phyloP scores from a whole-genome alignment of 2,113 vertebrate genomes.

The Cololabis saira region DNA sequence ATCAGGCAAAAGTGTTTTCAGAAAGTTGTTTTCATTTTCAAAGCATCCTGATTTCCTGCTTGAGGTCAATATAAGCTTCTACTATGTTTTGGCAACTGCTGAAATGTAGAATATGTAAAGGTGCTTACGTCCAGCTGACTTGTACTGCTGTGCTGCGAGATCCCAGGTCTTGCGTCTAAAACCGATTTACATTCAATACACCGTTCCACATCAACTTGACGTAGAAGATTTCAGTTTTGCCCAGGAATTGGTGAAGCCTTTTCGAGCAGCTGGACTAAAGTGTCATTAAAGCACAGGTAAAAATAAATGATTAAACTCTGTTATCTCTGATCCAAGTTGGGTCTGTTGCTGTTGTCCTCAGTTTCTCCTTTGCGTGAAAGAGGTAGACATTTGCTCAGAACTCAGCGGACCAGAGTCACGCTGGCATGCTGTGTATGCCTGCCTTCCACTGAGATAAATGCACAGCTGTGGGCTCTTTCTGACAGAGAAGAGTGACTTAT shows the following conservation, averaged over 20 bases:
- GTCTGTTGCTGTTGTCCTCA: constrained; percentile 2
- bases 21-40: too few species aligned
- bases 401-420: constrained; percentile 31
- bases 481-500: neutral
- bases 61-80: too few species aligned
- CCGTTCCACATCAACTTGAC: neutral
- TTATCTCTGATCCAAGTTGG: constrained; percentile 27
- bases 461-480: constrained; percentile 2
- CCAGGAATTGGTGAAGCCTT: neutral
- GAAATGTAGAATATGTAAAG: neutral
- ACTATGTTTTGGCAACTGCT: too few species aligned
- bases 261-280: neutral
- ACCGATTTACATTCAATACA: neutral
- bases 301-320: constrained; percentile 32
- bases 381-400: constrained; percentile 37
- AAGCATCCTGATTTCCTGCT: too few species aligned
- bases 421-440: constrained; percentile 15
- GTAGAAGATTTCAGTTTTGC: constrained; percentile 7
- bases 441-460: constrained; percentile 28
- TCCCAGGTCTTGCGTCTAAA: neutral
- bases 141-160: neutral
- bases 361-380: constrained; percentile 5
- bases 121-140: too few species aligned
- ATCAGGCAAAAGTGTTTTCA: too few species aligned
- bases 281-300: constrained; percentile 18